Evolutionary conservation across 1,140 invertebrate species (phyloP).

Genomic region (Drosophila dunni): DNA sequence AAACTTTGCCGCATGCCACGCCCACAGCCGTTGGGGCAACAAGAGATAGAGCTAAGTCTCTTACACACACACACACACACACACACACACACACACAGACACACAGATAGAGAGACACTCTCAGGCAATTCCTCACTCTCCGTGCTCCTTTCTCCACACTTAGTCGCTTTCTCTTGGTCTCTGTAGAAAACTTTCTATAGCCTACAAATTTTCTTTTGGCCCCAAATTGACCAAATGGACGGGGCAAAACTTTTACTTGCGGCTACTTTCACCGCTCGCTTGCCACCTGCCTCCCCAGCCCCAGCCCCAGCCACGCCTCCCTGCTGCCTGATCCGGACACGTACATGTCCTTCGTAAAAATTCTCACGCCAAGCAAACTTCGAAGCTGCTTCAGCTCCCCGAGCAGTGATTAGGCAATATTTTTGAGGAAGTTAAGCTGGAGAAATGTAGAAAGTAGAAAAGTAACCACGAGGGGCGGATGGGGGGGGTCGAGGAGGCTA

Average conservation of each 20-base stretch:
- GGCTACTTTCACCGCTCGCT: conserved; percentile 66
- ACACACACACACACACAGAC: neutral
- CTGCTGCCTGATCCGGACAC: conserved; percentile 35
- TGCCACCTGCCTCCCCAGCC: conserved; percentile 17
- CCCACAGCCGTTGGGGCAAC: conserved; percentile 42
- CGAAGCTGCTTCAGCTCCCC: conserved; percentile 26
- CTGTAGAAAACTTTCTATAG: conserved; percentile 69
- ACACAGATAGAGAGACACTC: neutral
- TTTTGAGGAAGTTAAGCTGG: conserved; percentile 21
- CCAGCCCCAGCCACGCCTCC: neutral
- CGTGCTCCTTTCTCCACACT: neutral
- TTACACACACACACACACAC: neutral
- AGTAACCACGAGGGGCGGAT: neutral
- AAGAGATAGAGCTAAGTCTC: conserved; percentile 59
- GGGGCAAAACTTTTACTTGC: conserved; percentile 72
- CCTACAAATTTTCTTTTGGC: conserved; percentile 80
- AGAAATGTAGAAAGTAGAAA: neutral
- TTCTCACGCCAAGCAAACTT: conserved; percentile 28
- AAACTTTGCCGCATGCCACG: conserved; percentile 72
- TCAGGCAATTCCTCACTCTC: neutral
- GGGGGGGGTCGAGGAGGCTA: too few species aligned
- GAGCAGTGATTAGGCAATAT: conserved; percentile 79
- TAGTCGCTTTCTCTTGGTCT: neutral
- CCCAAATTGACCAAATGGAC: conserved; percentile 73
- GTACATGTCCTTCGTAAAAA: conserved; percentile 41